Percentiles rank a stretch among this genome's conserved stretches.
These are phyloP conservation scores for Vipera ursinii DNA, from an alignment of 2,797 vertebrate genomes.

Conservation along the genomic window DNA sequence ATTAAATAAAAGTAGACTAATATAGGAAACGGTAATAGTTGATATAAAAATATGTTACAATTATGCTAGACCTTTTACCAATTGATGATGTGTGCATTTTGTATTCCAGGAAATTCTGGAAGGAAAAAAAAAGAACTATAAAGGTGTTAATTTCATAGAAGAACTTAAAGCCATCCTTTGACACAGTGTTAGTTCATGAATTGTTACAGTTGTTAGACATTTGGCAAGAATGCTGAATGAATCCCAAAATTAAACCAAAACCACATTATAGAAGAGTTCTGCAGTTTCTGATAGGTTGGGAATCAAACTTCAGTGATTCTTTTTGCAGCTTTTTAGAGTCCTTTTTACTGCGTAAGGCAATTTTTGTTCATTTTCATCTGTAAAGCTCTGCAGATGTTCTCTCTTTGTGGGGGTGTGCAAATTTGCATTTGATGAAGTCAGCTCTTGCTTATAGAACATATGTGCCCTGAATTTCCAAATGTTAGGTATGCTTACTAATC, in stretches of 20 bases:
- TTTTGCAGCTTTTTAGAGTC: neutral
- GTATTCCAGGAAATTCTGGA: neutral
- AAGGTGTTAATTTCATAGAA: constrained; percentile 18
- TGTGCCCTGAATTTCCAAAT: neutral
- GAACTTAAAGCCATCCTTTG: constrained; percentile 25
- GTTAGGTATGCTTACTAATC: neutral
- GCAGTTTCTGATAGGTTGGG: neutral
- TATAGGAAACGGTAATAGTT: neutral
- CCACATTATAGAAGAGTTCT: neutral
- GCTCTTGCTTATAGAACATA: constrained; percentile 20
- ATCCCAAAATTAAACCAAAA: constrained; percentile 10
- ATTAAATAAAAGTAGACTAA: neutral
- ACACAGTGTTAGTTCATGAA: constrained; percentile 5
- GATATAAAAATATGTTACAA: neutral
- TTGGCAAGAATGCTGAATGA: constrained; percentile 11
- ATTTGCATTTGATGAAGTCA: constrained; percentile 30
- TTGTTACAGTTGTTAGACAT: neutral
- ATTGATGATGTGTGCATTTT: neutral
- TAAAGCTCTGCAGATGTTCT: neutral
- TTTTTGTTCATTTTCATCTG: constrained; percentile 16
- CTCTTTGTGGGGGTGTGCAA: constrained; percentile 14
- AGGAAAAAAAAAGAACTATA: neutral
- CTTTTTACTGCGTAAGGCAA: constrained; percentile 7
- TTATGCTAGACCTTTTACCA: neutral
- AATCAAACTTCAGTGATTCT: neutral